These are phyloP conservation scores for Xenotilapia flavipinnis DNA, from an alignment of 2,113 vertebrate species.

Conservation along the genomic window DNA sequence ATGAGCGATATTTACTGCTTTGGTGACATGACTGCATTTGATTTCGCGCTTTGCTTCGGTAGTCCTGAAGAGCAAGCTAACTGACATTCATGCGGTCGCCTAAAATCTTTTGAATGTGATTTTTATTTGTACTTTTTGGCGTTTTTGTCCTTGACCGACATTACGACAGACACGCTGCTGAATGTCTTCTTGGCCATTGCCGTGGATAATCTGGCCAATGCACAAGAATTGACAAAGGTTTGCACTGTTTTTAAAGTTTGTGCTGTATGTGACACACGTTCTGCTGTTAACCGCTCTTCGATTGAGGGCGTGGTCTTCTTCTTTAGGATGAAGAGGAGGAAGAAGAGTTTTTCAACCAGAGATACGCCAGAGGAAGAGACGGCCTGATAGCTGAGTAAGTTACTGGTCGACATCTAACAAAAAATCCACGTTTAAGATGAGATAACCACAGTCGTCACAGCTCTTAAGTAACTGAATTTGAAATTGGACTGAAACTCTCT, in stretches of 20 bases:
- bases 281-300: neutral
- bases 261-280: neutral
- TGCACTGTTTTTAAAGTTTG: neutral
- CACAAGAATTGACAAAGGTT: slow-evolving; percentile 77
- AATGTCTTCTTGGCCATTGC: slow-evolving; percentile 80
- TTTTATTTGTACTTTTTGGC: neutral
- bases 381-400: slow-evolving; percentile 99
- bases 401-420: neutral
- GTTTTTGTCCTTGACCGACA: slow-evolving; percentile 36
- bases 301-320: neutral
- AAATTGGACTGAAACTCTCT: neutral
- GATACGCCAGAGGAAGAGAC: slow-evolving; percentile 94
- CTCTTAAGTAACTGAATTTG: neutral
- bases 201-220: slow-evolving; percentile 77
- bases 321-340: slow-evolving; percentile 94
- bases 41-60: neutral
- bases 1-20: neutral
- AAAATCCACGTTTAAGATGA: neutral
- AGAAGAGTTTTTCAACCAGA: slow-evolving; percentile 95
- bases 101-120: neutral
- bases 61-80: neutral
- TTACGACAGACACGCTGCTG: slow-evolving; percentile 72
- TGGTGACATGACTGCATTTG: neutral
- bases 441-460: neutral
- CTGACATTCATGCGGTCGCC: neutral